Evolutionary conservation across 2,888 invertebrate species (phyloP), one percentile per base, ranked within the genome.

Genomic region (Agrochola macilenta): DNA sequence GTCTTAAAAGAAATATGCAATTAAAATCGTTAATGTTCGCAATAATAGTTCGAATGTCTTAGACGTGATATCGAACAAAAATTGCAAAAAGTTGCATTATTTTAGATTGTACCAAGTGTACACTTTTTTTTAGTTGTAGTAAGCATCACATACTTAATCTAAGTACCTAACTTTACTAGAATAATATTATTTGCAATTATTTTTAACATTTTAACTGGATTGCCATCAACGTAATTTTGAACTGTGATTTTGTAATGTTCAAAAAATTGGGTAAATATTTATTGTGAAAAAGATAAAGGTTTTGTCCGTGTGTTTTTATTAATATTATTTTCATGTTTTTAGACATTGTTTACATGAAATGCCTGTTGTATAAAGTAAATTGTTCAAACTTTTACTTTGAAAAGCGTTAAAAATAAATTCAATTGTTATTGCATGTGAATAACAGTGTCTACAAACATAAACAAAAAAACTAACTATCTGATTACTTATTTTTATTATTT

Each of bases 161-260:
- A 93, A 92, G 92, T 93, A 94, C 90, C 91, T 94, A 91, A 93
- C 86, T 88, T 88, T 91, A 92, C 85, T 89, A 90, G 89, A 74
- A 72, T 87, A 80, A 78, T 80, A 68, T 87, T 91, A 94, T 87
- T 91, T 90, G 88, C 90, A 92, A 93, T 92, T 91, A 84, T 90
- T 88, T 91, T 89, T 91, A 86, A 86, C 78, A 75, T 90, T 88
- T 88, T 84, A 90, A 91, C 89, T 87, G 89, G 87, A 93, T 94
- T 96, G 96, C 96, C 96, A 96, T 96, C 92, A 93, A 93, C 79
- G 94, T 95, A 95, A 95, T 95, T 95, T 95, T 95, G 92, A 95
- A 96, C 96, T 96, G 96, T 96, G 96, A 96, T 96, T 93, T 93
- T 93, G 87, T 93, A 92, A 96, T 95, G 95, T 95, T 95, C 95